These are phyloP conservation scores for Epistrophella euchroma DNA, from an alignment of 2,888 invertebrate genomes.

Conservation along the genomic window DNA sequence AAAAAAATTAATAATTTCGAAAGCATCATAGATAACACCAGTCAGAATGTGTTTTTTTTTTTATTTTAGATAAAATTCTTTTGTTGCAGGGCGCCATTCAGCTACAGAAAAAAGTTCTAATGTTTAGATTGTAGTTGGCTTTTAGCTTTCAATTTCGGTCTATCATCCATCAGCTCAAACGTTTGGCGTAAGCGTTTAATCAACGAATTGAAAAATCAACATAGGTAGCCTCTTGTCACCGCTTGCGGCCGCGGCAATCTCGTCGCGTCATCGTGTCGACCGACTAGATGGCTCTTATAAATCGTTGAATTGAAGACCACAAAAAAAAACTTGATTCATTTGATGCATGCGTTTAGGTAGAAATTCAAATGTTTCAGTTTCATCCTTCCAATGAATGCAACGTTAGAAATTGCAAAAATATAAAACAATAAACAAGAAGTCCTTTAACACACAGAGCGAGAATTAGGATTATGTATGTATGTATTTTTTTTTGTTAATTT, in stretches of 20 bases:
- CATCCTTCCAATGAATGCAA: conserved; percentile 44
- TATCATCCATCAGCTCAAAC: conserved; percentile 43
- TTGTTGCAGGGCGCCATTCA: too few relatives aligned
- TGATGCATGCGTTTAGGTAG: conserved; percentile 57
- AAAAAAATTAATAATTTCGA: conserved; percentile 54
- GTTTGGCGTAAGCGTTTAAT: conserved; percentile 63
- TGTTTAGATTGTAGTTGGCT: conserved; percentile 25
- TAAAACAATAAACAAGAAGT: neutral
- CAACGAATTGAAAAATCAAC: conserved; percentile 73
- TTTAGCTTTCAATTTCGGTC: conserved; percentile 38
- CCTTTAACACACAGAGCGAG: conserved; percentile 35
- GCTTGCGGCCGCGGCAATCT: neutral
- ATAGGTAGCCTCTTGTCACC: neutral
- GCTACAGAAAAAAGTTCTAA: too few relatives aligned
- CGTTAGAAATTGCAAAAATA: conserved; percentile 37
- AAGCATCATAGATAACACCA: conserved; percentile 62
- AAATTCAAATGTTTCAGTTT: conserved; percentile 12
- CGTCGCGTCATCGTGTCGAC: neutral
- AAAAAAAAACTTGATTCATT: conserved; percentile 40
- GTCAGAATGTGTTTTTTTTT: conserved; percentile 24
- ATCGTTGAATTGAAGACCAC: conserved; percentile 7
- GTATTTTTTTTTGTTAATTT: conserved; percentile 52
- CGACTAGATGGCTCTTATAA: conserved; percentile 6
- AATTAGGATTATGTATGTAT: too few relatives aligned
- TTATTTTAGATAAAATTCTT: neutral